Base-by-base conservation (phyloP, 1,140 invertebrate species). In the Lanistes nyassanus region DNA sequence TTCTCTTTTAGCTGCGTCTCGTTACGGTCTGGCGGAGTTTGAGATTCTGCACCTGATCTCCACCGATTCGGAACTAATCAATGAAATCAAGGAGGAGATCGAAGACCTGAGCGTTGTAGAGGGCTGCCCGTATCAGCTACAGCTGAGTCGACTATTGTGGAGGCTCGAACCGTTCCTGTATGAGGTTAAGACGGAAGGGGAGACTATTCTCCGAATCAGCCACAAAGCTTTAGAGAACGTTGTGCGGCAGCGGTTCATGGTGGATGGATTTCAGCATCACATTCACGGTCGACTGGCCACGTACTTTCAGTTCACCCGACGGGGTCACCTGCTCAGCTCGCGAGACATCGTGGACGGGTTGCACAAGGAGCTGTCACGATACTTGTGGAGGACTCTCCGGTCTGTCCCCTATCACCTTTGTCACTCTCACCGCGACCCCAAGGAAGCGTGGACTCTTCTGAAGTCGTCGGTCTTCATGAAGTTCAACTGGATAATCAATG, bases 391-490 rank as follows among this genome's bases (percentile, higher is more conserved):
- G 21, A 81, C 70, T 2, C 60, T 81, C 9, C 62, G 80, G 21
- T 79, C 74, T 31, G 75, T 81, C 21, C 80, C 80, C 3, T 79
- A 79, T 72, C 80, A 81, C 51, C 69, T 81, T n/a, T 77, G 76
- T 47, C 75, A 73, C 47, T 79, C 67, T 23, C 69, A 72, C 21
- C 34, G 66, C 31, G 73, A 79, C n/a, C 56, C 68, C 19, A 60
- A 39, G 7, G 64, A 75, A 55, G 75, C 71, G 23, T 73, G 74
- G 77, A 65, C 70, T n/a, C 55, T 26, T 13, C 67, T 81, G 4
- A 81, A 81, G 51, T 69, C 76, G n/a, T 68, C 75, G 21, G 77
- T 81, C 9, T 76, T 81, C 56, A 75, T 75, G 47, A 81, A 81
- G 56, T 79, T 81, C 62, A 29, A 66, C 37, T 81, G 80, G 80